A percentile compares a stretch with the other conserved stretches of the same genome.
Conservation (phyloP, 37 sponge, comb jelly and placozoan species). For the Diacarnus erythraeanus region DNA sequence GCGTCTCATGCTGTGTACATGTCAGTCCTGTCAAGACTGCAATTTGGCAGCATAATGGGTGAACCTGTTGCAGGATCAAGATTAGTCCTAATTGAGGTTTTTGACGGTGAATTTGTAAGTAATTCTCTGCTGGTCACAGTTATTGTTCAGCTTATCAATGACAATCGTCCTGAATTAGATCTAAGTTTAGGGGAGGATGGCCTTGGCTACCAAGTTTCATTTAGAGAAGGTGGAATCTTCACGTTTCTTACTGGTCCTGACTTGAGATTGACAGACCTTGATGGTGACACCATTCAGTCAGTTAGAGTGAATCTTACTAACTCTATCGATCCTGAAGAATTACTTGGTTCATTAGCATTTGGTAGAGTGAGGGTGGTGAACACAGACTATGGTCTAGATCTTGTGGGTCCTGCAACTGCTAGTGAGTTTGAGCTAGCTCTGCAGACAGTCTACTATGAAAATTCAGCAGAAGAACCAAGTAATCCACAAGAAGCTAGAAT, state of each 20-base stretch:
- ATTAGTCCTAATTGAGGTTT: conserved; percentile 14
- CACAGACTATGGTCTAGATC: neutral
- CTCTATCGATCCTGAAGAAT: conserved; percentile 47
- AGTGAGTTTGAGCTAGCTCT: conserved; percentile 42
- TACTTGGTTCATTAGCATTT: conserved; percentile 2
- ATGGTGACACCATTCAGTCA: conserved; percentile 36
- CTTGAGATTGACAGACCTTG: conserved; percentile 48
- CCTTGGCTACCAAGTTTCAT: conserved; percentile 46
- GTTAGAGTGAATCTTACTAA: conserved; percentile 47
- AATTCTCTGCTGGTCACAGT: conserved; percentile 1
- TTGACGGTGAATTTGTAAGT: conserved; percentile 46
- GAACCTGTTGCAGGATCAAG: conserved; percentile 33
- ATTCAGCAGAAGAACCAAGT: conserved; percentile 62
- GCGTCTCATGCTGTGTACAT: conserved; percentile 5
- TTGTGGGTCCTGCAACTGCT: conserved; percentile 49
- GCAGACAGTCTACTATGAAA: conserved; percentile 47
- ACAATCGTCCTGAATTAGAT: conserved; percentile 20
- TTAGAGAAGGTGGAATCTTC: conserved; percentile 32
- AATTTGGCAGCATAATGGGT: conserved; percentile 40
- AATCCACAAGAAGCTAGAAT: conserved; percentile 13
- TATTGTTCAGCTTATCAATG: conserved; percentile 22
- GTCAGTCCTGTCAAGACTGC: conserved; percentile 10
- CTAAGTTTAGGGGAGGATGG: conserved; percentile 9
- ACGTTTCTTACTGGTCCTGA: conserved; percentile 34
- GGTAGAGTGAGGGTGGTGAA: neutral